Base-by-base conservation (phyloP, 2,797 vertebrate species). In the Triplophysa yarkandensis region DNA sequence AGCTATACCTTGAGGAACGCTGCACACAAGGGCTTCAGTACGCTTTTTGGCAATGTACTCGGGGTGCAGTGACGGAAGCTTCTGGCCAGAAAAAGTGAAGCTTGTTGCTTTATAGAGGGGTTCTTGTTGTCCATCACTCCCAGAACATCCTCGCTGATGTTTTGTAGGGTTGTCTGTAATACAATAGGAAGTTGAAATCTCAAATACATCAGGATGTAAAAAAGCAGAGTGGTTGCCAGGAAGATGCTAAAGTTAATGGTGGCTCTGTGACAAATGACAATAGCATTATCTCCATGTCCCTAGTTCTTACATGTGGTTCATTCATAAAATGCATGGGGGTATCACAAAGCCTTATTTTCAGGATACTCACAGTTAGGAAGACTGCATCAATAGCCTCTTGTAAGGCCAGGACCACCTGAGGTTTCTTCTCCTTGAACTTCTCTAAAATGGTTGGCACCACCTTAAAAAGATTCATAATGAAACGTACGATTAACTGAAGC, bases 41-140 rank as follows among this genome's bases (percentile, higher is more conserved):
- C 79, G 70, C 93, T 91, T 89, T 98, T 99, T 70, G 97, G 94
- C 83, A 99, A 86, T 0, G 92, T 95, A 77, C 95, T 84, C 77
- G 95, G 93, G 16, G 93, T 95, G 82, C 97, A 98, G 85, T 96
- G 95, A 77, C 93, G 90, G 83, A 99, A 97, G 77, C 96, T 95
- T 86, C 98, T 94, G 48, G 96, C 95, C 83, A 99, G 92, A 83
- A 99, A 99, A 36, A 99, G 90, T 5, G 97, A 97, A 0, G 97
- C 94, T 86, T 99, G 98, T 57, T 98, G 97, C 85, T 99, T 99
- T 71, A 99, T 98, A 28, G 96, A 95, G 2, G 98, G 98, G 76
- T 99, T 99, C 90, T 99, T 99, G 86, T 98, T 99, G 86, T 99
- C 98, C 97, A 99, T 98, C 79, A 99, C 97, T 43, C 85, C 90